Percentiles rank a stretch among this genome's conserved stretches.
phyloP scores from a whole-genome alignment of 2,888 invertebrate species.

The Argyra leucocephala region DNA sequence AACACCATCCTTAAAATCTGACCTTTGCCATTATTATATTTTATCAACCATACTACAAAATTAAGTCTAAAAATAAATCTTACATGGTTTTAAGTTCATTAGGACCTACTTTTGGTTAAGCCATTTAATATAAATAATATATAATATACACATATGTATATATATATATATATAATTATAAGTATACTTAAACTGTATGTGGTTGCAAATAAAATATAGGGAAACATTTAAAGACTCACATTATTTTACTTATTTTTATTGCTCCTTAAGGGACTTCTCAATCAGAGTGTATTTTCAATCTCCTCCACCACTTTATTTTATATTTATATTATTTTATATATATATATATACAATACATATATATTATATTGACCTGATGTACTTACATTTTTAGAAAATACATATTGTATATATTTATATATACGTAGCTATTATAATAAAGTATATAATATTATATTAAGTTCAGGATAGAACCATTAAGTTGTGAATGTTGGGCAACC shows the following conservation, averaged over 20 bases:
- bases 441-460: no score
- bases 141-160: background rate
- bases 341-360: background rate
- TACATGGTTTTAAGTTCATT: background rate
- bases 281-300: background rate
- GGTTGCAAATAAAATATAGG: background rate
- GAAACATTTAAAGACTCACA: background rate
- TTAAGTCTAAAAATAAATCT: background rate
- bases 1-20: no score
- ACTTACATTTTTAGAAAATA: no score
- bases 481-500: no score
- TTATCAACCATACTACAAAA: background rate
- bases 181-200: background rate
- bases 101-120: background rate
- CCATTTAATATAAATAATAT: background rate
- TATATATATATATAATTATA: background rate
- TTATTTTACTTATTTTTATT: background rate
- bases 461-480: background rate
- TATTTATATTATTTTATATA: background rate
- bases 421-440: no score
- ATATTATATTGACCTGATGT: no score
- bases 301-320: background rate
- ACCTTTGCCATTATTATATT: no score
- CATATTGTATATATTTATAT: no score
- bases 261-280: conserved; percentile 2